phyloP scores from a whole-genome alignment of 2,797 vertebrate species.

The Trichosurus vulpecula region DNA sequence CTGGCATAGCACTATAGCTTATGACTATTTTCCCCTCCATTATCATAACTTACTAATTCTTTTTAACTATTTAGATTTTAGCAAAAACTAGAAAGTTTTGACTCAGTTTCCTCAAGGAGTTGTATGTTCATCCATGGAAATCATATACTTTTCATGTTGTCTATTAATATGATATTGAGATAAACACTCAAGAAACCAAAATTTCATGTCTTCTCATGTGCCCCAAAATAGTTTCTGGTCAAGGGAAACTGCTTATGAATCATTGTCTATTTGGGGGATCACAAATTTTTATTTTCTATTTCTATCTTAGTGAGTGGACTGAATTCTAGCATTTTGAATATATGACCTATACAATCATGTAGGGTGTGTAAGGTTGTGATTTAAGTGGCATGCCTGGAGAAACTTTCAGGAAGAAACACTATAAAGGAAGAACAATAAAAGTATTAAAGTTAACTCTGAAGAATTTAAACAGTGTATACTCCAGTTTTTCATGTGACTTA shows the following conservation, averaged over 20 bases:
- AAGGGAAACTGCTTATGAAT: neutral
- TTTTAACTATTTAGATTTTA: neutral
- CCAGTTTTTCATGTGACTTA: neutral
- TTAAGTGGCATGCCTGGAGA: neutral
- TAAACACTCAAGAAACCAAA: neutral
- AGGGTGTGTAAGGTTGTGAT: neutral
- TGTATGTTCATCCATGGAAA: neutral
- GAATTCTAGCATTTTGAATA: neutral
- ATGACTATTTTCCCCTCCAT: neutral
- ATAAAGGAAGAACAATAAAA: neutral
- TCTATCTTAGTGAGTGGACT: neutral
- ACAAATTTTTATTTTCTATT: neutral
- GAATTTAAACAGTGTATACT: neutral
- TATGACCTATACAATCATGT: neutral
- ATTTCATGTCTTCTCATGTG: accelerated
- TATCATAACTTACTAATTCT: neutral
- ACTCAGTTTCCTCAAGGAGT: neutral
- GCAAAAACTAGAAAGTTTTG: neutral
- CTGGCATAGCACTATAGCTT: constrained; percentile 31
- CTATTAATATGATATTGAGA: neutral
- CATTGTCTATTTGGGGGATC: accelerated
- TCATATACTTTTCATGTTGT: neutral
- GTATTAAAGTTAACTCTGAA: neutral
- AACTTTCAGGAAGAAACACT: neutral
- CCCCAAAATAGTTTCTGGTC: neutral